phyloP scores from a whole-genome alignment of 92 coral and sea anemone species.

The Zoanthus gigantus region DNA sequence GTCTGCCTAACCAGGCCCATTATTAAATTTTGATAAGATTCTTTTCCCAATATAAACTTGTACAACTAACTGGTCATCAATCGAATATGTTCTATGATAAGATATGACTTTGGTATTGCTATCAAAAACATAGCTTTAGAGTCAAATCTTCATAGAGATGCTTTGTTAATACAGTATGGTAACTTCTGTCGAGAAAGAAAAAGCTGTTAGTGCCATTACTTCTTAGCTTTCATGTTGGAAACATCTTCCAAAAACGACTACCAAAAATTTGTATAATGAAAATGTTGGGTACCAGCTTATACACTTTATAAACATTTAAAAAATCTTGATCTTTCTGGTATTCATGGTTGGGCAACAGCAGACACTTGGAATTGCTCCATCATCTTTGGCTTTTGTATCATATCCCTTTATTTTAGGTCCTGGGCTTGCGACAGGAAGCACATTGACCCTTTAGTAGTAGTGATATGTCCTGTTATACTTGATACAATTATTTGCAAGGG shows the following conservation, averaged over 20 bases:
- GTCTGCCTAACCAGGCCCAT: conserved; percentile 19
- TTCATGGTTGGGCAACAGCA: background rate
- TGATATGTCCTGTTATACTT: background rate
- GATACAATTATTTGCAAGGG: background rate
- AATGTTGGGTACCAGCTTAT: background rate
- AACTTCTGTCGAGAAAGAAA: background rate
- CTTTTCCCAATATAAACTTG: conserved; percentile 13
- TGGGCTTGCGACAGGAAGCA: background rate
- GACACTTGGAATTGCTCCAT: background rate
- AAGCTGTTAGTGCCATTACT: background rate
- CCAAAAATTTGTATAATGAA: background rate
- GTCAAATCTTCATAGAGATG: conserved; percentile 11
- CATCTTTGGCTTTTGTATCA: background rate
- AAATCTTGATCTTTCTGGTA: background rate
- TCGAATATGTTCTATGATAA: conserved; percentile 10
- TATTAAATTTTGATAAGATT: conserved; percentile 7
- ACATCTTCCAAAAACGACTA: background rate
- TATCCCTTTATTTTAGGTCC: background rate
- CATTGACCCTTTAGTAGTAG: background rate
- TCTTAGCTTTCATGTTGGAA: background rate
- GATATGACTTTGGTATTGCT: conserved; percentile 23
- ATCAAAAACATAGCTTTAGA: conserved; percentile 17
- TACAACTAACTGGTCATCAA: conserved; percentile 10
- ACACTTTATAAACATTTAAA: background rate
- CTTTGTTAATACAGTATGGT: background rate